These are phyloP conservation scores for Ciconia nigra DNA, from an alignment of 2,797 vertebrate genomes.

Conservation along the genomic window DNA sequence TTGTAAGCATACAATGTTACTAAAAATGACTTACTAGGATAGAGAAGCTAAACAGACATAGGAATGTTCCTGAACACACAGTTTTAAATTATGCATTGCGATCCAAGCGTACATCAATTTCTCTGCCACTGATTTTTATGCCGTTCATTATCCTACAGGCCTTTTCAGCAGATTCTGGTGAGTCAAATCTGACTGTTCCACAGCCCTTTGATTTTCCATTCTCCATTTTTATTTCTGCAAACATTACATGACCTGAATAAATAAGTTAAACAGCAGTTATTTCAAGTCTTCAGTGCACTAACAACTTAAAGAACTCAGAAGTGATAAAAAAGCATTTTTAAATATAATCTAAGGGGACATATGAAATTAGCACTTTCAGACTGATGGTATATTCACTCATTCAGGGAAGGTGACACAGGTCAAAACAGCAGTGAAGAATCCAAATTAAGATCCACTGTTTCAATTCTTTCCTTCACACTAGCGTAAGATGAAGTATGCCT, in stretches of 20 bases:
- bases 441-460: neutral
- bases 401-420: neutral
- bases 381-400: neutral
- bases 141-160: constrained; percentile 98
- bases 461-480: neutral
- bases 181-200: constrained; percentile 95
- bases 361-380: neutral
- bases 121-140: constrained; percentile 96
- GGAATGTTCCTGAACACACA: constrained; percentile 73
- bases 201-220: constrained; percentile 97
- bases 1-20: constrained; percentile 79
- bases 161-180: constrained; percentile 92
- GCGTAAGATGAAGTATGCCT: neutral
- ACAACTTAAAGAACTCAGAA: neutral
- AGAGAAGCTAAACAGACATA: constrained; percentile 86
- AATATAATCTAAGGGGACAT: neutral
- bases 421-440: neutral
- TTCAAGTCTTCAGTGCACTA: neutral
- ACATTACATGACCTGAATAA: constrained; percentile 94
- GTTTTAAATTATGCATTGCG: constrained; percentile 87
- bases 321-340: neutral
- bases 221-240: constrained; percentile 99
- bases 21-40: constrained; percentile 90
- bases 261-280: constrained; percentile 66
- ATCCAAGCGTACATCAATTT: constrained; percentile 97